Evolutionary conservation across 2,888 invertebrate genomes (phyloP).

Genomic region (Apantesis nais): DNA sequence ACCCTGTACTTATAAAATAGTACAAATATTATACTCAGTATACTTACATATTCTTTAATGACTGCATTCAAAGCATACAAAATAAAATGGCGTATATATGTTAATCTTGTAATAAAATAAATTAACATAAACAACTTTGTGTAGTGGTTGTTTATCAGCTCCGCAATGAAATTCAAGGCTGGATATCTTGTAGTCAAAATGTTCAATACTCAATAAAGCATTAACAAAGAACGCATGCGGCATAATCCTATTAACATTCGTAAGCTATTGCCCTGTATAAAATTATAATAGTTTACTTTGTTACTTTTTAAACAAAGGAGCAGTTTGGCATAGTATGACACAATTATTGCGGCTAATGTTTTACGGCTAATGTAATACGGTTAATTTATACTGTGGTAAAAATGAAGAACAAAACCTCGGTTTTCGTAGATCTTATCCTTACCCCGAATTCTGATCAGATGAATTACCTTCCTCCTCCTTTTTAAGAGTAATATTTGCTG

Average conservation of each 20-base stretch:
- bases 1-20: conserved; percentile 22
- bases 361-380: no score
- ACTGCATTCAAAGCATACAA: conserved; percentile 25
- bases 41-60: conserved; percentile 21
- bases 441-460: no score
- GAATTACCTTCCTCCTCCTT: no score
- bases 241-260: conserved; percentile 35
- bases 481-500: no score
- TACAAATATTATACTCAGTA: conserved; percentile 27
- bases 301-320: conserved; percentile 14
- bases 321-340: background rate
- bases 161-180: conserved; percentile 68
- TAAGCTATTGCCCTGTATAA: conserved; percentile 31
- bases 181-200: conserved; percentile 61
- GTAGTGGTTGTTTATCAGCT: conserved; percentile 61
- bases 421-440: no score
- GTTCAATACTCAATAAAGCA: conserved; percentile 59
- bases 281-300: conserved; percentile 19
- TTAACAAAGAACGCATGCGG: conserved; percentile 43
- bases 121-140: conserved; percentile 63
- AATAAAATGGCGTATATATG: conserved; percentile 48
- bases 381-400: background rate
- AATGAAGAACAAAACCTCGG: background rate
- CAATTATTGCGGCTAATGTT: background rate
- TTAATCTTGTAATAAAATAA: conserved; percentile 65